phyloP scores from a whole-genome alignment of 1,140 invertebrate genomes.

The Branchinecta lynchi region DNA sequence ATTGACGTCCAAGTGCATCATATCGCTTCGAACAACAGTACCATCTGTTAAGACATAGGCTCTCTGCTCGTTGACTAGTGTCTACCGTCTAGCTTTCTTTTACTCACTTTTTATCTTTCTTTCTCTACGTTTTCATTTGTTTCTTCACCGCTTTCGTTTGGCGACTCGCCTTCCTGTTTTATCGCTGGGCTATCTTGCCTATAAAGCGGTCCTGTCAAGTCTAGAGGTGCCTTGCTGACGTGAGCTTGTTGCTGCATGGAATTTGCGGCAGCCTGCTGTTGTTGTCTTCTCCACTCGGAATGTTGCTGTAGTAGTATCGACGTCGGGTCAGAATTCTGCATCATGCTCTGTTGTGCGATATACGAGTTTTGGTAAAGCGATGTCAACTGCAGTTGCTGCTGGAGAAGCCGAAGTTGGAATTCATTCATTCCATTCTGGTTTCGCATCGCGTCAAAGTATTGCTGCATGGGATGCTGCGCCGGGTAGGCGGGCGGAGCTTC shows the following conservation, averaged over 20 bases:
- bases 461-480: background rate
- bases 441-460: background rate
- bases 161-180: too few species aligned
- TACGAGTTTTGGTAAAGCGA: background rate
- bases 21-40: background rate
- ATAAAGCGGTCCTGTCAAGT: background rate
- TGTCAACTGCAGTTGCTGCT: background rate
- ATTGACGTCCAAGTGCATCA: too few species aligned
- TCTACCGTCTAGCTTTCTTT: background rate
- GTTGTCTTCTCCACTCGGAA: background rate
- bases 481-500: background rate
- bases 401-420: background rate
- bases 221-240: background rate
- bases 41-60: background rate
- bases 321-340: background rate
- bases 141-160: background rate
- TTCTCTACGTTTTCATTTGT: background rate
- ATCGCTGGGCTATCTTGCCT: background rate
- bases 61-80: background rate
- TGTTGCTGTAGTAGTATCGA: background rate
- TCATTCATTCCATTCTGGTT: background rate
- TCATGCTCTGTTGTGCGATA: background rate
- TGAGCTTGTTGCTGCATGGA: background rate
- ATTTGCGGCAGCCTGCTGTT: background rate
- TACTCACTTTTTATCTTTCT: background rate